These are phyloP conservation scores for Drosophila albomicans DNA, from an alignment of 1,140 invertebrate species.

Conservation along the genomic window DNA sequence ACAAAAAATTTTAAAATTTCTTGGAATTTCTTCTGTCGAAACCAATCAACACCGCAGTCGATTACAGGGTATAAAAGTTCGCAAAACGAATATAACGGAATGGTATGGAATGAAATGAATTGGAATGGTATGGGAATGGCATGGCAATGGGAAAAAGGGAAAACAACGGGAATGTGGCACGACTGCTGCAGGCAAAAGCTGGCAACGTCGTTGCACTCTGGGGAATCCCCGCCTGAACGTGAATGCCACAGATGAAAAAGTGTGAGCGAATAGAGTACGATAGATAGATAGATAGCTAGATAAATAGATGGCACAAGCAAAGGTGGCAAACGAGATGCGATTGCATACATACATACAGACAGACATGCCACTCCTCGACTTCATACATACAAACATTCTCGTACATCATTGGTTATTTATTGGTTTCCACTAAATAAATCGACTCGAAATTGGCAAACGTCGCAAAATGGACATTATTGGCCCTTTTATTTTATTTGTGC, in stretches of 20 bases:
- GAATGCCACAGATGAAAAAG: conserved; percentile 12
- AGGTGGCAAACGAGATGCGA: conserved; percentile 16
- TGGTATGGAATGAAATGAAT: conserved; percentile 30
- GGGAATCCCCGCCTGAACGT: conserved; percentile 41
- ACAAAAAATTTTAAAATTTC: no score
- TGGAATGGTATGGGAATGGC: conserved; percentile 15
- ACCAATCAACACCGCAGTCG: not conserved
- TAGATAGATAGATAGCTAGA: conserved; percentile 14
- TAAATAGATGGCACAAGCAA: conserved; percentile 29
- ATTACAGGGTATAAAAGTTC: conserved; percentile 9
- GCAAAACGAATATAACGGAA: conserved; percentile 5
- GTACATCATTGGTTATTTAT: conserved; percentile 82
- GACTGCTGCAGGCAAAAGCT: conserved; percentile 32
- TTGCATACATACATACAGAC: conserved; percentile 9
- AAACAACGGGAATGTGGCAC: not conserved
- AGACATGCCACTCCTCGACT: not conserved
- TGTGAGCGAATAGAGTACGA: conserved; percentile 17
- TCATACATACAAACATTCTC: conserved; percentile 14
- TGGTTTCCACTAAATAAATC: conserved; percentile 82
- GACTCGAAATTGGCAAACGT: conserved; percentile 81
- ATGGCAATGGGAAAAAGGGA: conserved; percentile 5
- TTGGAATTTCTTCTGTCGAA: not conserved
- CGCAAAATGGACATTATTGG: conserved; percentile 82
- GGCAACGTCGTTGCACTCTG: conserved; percentile 30
- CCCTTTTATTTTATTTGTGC: conserved; percentile 29